phyloP scores from a whole-genome alignment of 2,797 vertebrate genomes.

The Potorous gilbertii region DNA sequence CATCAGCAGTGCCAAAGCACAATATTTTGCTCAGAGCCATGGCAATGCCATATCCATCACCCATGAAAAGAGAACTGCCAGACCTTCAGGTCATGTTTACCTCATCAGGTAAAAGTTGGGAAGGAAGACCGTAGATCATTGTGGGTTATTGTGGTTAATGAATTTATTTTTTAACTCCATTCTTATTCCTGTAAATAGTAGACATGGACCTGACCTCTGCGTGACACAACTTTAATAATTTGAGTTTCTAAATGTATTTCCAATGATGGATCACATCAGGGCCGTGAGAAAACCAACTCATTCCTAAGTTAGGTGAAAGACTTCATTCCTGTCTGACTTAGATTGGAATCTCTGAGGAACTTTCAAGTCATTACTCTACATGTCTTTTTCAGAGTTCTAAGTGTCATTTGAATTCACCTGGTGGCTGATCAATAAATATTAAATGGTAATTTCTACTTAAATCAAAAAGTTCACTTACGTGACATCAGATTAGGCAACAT shows the following conservation, averaged over 20 bases:
- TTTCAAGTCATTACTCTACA: slow-evolving; percentile 47
- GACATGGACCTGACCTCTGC: slow-evolving; percentile 42
- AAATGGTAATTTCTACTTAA: slow-evolving; percentile 56
- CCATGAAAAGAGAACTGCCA: slow-evolving; percentile 39
- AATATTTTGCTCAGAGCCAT: slow-evolving; percentile 76
- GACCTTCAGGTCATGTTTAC: slow-evolving; percentile 64
- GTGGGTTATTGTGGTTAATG: slow-evolving; percentile 2
- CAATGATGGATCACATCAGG: slow-evolving; percentile 23
- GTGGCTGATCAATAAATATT: slow-evolving; percentile 64
- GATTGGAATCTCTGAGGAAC: slow-evolving; percentile 48
- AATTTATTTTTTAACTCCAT: slow-evolving; percentile 54
- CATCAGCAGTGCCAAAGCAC: slow-evolving; percentile 41
- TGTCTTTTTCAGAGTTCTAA: slow-evolving; percentile 49
- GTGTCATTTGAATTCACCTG: neutral
- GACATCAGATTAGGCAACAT: neutral
- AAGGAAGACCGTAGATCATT: slow-evolving; percentile 16
- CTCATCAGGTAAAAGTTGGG: slow-evolving; percentile 66
- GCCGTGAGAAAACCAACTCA: neutral
- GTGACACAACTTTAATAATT: slow-evolving; percentile 53
- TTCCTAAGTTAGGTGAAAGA: slow-evolving; percentile 43
- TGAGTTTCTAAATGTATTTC: slow-evolving; percentile 40
- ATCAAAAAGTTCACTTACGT: slow-evolving; percentile 30
- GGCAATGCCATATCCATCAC: slow-evolving; percentile 66
- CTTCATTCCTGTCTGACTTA: slow-evolving; percentile 54
- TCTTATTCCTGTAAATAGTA: slow-evolving; percentile 50